Evolutionary conservation across 2,888 invertebrate genomes (phyloP), one percentile per base, ranked within the genome.

Genomic region (Apamea anceps): DNA sequence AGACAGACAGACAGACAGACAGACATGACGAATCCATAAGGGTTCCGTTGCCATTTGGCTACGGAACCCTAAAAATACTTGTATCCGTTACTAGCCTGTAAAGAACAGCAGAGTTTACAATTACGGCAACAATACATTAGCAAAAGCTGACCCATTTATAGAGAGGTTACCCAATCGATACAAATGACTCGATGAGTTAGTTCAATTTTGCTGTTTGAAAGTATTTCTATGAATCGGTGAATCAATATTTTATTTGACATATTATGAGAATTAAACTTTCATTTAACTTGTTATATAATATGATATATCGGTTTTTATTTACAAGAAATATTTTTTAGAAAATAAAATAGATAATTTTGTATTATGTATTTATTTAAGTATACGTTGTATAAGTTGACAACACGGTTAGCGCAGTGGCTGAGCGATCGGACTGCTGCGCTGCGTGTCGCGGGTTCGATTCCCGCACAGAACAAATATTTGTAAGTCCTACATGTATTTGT

Each of bases 161-260:
- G 70, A 81, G 37, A 48, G n/a, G n/a, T 8, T 60, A 6, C 3
- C 25, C 28, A 28, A 81, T 81, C 81, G 68, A 81, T 81, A 81
- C 28, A 70, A 63, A 75, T 74, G 48, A 63, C 48, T 74, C 37
- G 28, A n/a, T 28, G 51, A 57, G 62, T 54, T 18, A 48, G 62
- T 80, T 80, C 28, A 51, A 21, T 37, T 57, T 66, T 25, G 21
- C n/a, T 37, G 18, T 32, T 45, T 45, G 10, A 75, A 12, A 51
- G 25, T 21, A n/a, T 28, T 28, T 32, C 7, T 42, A 21, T 45
- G 65, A 45, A 18, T 32, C 8, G 13, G 15, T 60, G 18, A 60
- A 60, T n/a, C 72, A 42, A 28, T 51, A 51, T 66, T 3, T 45
- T 63, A 54, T 54, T 28, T 28, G 25, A 42, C n/a, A 65, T 48